Evolutionary conservation across 2,888 invertebrate species (phyloP).

Genomic region (Sinodicranocentrus sp.): DNA sequence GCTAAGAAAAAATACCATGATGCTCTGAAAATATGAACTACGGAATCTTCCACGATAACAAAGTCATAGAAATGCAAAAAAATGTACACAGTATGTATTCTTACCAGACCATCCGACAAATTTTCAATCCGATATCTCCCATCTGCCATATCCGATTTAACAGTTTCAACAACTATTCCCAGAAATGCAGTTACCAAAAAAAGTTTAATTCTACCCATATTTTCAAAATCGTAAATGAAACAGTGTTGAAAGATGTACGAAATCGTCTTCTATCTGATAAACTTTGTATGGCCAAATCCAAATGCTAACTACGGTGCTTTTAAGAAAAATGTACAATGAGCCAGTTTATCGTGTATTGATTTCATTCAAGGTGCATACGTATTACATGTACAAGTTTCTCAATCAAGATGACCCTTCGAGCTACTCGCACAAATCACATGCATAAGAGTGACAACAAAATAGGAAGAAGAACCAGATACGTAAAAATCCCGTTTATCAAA

Average conservation of each 20-base stretch:
- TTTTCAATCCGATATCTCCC: conserved; percentile 74
- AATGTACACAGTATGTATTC: too few relatives aligned
- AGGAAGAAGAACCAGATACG: too few relatives aligned
- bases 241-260: background rate
- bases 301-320: background rate
- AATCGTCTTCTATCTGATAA: too few relatives aligned
- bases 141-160: conserved; percentile 29
- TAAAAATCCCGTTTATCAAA: too few relatives aligned
- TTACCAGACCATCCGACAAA: conserved; percentile 66
- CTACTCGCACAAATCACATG: too few relatives aligned
- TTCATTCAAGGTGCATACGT: background rate
- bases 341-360: background rate
- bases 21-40: background rate
- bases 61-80: background rate
- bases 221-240: background rate
- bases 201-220: background rate
- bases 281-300: too few relatives aligned
- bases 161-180: background rate
- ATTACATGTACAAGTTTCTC: background rate
- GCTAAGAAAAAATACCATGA: conserved; percentile 38
- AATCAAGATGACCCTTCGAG: too few relatives aligned
- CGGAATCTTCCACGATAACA: background rate
- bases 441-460: too few relatives aligned
- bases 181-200: background rate
- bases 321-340: background rate